Conservation (phyloP, 2,797 vertebrate species). For the Bovichtus variegatus region DNA sequence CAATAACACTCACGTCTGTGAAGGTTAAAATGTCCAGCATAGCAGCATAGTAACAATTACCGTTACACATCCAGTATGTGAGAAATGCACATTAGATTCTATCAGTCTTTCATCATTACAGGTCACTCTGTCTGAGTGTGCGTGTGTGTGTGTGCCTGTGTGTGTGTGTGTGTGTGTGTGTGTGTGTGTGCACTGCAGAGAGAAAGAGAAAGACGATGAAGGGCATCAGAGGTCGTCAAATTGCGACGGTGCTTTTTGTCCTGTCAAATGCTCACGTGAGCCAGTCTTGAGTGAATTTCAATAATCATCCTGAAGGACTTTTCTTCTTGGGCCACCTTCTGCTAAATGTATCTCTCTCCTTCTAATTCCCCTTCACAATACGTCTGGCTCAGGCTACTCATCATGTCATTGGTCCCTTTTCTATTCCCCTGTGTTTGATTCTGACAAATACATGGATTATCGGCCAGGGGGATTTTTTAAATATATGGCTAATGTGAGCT, state of each 20-base stretch:
- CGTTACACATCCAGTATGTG: slow-evolving; percentile 9
- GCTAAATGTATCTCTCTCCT: slow-evolving; percentile 83
- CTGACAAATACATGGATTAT: slow-evolving; percentile 90
- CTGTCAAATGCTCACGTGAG: slow-evolving; percentile 72
- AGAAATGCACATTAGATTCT: slow-evolving; percentile 41
- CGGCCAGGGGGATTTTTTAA: slow-evolving; percentile 85
- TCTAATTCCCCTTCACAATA: slow-evolving; percentile 85
- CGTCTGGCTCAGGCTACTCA: slow-evolving; percentile 80
- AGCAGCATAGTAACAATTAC: slow-evolving; percentile 11
- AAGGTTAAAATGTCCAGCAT: slow-evolving; percentile 23
- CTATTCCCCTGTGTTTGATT: slow-evolving; percentile 88
- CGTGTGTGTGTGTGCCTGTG: slow-evolving; percentile 19
- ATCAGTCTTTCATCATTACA: slow-evolving; percentile 42
- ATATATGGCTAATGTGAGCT: slow-evolving; percentile 89
- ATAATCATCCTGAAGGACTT: slow-evolving; percentile 85
- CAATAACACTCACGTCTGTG: not conserved
- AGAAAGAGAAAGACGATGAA: slow-evolving; percentile 56
- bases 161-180: slow-evolving; percentile 1
- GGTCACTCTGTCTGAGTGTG: slow-evolving; percentile 25
- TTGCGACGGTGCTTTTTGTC: slow-evolving; percentile 72
- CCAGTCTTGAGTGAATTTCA: slow-evolving; percentile 81
- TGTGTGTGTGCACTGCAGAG: slow-evolving; percentile 1
- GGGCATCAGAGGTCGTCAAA: slow-evolving; percentile 76
- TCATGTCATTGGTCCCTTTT: slow-evolving; percentile 85
- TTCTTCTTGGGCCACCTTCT: slow-evolving; percentile 78